Conservation (phyloP, 2,888 invertebrate species). For the Caenorhabditis angaria region DNA sequence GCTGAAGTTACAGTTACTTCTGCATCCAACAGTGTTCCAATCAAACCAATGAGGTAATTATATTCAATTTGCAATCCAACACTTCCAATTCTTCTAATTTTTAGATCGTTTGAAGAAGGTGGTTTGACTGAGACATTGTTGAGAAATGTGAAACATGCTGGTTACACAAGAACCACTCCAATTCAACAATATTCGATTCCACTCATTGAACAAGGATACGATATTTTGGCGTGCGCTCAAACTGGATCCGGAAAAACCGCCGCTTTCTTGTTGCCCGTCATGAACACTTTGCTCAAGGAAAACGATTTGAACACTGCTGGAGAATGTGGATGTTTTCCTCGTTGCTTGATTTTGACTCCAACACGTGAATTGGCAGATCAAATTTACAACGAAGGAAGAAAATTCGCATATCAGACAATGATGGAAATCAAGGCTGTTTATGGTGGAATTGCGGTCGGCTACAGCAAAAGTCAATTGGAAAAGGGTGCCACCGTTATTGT, state of each 20-base stretch:
- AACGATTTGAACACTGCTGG: constrained; percentile 41
- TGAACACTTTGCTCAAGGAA: constrained; percentile 65
- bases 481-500: constrained; percentile 51
- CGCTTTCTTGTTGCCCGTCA: constrained; percentile 57
- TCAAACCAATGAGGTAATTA: constrained; percentile 7
- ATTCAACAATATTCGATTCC: constrained; percentile 92
- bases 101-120: constrained; percentile 79
- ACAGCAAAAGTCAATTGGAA: constrained; percentile 21
- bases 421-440: constrained; percentile 47
- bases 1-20: constrained; percentile 43
- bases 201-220: constrained; percentile 81
- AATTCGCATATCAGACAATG: constrained; percentile 78
- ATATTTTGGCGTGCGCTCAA: constrained; percentile 96
- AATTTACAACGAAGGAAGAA: constrained; percentile 85
- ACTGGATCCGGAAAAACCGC: constrained; percentile 95
- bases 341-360: constrained; percentile 81
- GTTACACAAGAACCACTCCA: constrained; percentile 88
- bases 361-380: constrained; percentile 90
- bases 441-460: constrained; percentile 48
- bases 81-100: no score
- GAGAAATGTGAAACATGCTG: constrained; percentile 83
- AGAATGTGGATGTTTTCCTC: constrained; percentile 42
- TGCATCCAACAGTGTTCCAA: constrained; percentile 13
- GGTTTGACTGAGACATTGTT: constrained; percentile 80
- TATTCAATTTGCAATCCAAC: not conserved